phyloP scores from a whole-genome alignment of 1,140 invertebrate species.

The Drosophila sproati region DNA sequence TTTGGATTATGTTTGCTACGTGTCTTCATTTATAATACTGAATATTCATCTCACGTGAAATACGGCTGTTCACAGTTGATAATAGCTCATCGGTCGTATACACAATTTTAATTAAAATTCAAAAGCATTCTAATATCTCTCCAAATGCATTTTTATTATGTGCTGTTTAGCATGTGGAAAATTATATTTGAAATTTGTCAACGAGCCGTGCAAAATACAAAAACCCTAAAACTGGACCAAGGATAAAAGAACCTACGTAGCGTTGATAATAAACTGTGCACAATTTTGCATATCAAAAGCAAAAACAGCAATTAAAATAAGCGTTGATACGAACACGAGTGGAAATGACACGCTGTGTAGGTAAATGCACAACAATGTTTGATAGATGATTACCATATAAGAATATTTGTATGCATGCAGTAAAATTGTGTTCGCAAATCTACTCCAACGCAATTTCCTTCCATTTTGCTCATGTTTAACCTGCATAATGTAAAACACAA shows the following conservation, averaged over 20 bases:
- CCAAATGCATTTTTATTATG: slow-evolving; percentile 51
- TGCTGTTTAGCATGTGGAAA: slow-evolving; percentile 40
- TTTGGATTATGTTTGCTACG: not conserved
- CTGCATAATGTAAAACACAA: slow-evolving; percentile 66
- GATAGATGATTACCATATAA: slow-evolving; percentile 66
- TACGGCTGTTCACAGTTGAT: slow-evolving; percentile 19
- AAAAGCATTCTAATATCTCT: slow-evolving; percentile 17
- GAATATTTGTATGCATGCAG: slow-evolving; percentile 13
- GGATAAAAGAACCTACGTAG: slow-evolving; percentile 45
- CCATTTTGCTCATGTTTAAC: slow-evolving; percentile 36
- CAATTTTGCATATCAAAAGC: slow-evolving; percentile 80
- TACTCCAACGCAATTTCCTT: slow-evolving; percentile 1
- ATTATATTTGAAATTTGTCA: slow-evolving; percentile 57
- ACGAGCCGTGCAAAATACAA: slow-evolving; percentile 41
- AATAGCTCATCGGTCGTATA: slow-evolving; percentile 49
- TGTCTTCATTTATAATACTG: slow-evolving; percentile 6
- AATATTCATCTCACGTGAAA: slow-evolving; percentile 26
- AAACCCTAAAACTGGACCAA: slow-evolving; percentile 17
- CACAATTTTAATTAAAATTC: slow-evolving; percentile 63
- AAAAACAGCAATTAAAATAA: slow-evolving; percentile 75
- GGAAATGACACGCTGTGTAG: slow-evolving; percentile 19
- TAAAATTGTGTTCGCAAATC: slow-evolving; percentile 15
- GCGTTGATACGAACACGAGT: slow-evolving; percentile 53
- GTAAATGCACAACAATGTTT: slow-evolving; percentile 54
- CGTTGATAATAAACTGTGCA: slow-evolving; percentile 76